Evolutionary conservation across 2,888 invertebrate species (phyloP).

Genomic region (Rugalucina vietnamica): DNA sequence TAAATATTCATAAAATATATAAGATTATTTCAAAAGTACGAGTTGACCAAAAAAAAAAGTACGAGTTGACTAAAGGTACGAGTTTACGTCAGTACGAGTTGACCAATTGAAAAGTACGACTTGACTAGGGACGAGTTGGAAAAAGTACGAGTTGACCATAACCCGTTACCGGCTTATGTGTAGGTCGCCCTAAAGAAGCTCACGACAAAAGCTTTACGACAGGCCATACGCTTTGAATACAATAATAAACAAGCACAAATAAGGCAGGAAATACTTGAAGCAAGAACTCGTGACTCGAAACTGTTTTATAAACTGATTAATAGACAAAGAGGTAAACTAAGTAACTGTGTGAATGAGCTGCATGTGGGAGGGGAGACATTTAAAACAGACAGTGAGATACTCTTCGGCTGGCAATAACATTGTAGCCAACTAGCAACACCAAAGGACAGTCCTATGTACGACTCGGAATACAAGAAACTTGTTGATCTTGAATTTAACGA

Average conservation of each 20-base stretch:
- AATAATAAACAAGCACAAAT: not conserved
- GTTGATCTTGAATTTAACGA: not conserved
- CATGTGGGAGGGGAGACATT: not conserved
- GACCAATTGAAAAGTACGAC: too few relatives aligned
- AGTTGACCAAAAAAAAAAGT: too few relatives aligned
- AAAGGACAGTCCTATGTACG: not conserved
- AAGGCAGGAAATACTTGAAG: too few relatives aligned
- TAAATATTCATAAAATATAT: too few relatives aligned
- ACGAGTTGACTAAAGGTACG: too few relatives aligned
- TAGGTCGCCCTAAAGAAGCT: too few relatives aligned
- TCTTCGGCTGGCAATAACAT: slow-evolving; percentile 3
- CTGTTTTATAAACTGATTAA: not conserved
- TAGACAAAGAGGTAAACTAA: not conserved
- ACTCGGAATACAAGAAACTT: not conserved
- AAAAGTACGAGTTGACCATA: too few relatives aligned
- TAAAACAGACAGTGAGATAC: not conserved
- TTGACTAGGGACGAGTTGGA: too few relatives aligned
- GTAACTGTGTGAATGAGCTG: not conserved
- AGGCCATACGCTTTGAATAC: not conserved
- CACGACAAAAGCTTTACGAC: not conserved
- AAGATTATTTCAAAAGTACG: too few relatives aligned
- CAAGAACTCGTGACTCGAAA: not conserved
- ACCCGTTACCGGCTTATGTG: too few relatives aligned
- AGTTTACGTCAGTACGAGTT: too few relatives aligned
- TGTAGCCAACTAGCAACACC: not conserved